Conservation (phyloP, 2,797 vertebrate species). For the Tenualosa thibaudeaui region DNA sequence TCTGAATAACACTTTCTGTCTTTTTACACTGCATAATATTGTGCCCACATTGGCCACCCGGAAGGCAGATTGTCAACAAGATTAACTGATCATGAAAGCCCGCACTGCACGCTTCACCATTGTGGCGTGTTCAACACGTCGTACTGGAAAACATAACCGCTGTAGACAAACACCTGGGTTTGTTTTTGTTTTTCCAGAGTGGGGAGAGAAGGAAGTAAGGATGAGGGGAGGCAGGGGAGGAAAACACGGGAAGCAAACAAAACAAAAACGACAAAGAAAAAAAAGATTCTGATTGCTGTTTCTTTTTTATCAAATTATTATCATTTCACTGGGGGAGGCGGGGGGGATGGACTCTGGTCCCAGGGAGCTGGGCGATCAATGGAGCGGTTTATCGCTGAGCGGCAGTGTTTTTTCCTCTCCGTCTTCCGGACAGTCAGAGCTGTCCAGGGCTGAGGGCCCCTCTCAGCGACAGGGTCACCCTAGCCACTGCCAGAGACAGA, state of each 20-base stretch:
- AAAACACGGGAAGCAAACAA: background rate
- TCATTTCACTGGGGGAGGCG: background rate
- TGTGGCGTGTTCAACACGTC: conserved; percentile 12
- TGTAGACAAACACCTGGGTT: background rate
- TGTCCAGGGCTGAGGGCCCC: conserved; percentile 38
- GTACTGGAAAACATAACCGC: conserved; percentile 21
- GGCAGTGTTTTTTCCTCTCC: conserved; percentile 43
- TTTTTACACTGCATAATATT: background rate
- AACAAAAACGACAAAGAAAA: conserved; percentile 16
- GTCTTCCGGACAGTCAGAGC: conserved; percentile 49
- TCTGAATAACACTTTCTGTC: background rate
- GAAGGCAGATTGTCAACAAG: conserved; percentile 6
- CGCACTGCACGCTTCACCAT: conserved; percentile 28
- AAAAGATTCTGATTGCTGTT: background rate
- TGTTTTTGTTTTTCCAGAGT: background rate
- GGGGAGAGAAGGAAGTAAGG: background rate
- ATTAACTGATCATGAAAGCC: conserved; percentile 31
- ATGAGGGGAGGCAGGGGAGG: background rate
- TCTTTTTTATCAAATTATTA: conserved; percentile 32
- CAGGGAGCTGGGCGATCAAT: conserved; percentile 46
- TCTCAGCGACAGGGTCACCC: conserved; percentile 28
- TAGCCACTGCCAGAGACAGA: conserved; percentile 3
- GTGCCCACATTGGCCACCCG: background rate
- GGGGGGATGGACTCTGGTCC: background rate
- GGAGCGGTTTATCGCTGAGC: conserved; percentile 42